Base-by-base conservation (phyloP, 2,797 vertebrate genomes). In the Takifugu rubripes region DNA sequence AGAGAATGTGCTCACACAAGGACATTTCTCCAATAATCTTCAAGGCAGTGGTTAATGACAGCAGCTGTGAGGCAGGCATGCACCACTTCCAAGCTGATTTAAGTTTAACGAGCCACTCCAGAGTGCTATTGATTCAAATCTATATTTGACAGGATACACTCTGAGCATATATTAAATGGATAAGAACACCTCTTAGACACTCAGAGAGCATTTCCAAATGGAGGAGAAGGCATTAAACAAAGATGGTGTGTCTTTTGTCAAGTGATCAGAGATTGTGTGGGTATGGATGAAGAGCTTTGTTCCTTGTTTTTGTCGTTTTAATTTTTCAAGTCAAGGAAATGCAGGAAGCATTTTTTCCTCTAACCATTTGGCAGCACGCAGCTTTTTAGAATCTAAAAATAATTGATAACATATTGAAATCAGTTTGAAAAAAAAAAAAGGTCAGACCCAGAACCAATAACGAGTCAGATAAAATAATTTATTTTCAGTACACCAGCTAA, bases 121-220 rank as follows among this genome's bases (percentile, higher is more conserved):
- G 88, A 91, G 87, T 87, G 84, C 83, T 91, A 93, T 93, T 90
- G 92, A 92, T 92, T 92, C 86, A 90, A 89, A 92, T 92, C 90
- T 91, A 88, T 89, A 88, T 92, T 92, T 91, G 91, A 91, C 91
- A 91, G 91, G 89, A 92, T 89, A 88, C 89, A 89, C 88, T 84
- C 79, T 79, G 84, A 91, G 90, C 89, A 91, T 90, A 88, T 88
- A 90, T 90, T 91, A 92, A 92, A 92, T 85, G 90, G 87, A 85
- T 89, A 89, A 90, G 89, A 89, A 90, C 86, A 87, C 86, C 79
- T 80, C 81, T 82, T 79, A 78, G 80, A 88, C 82, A 87, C 80
- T 79, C 77, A 62, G 75, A 82, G 72, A 87, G 77, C 79, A 70
- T 84, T 75, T 70, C 59, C 74, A 82, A 81, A 83, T 82, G 70